These are phyloP conservation scores for Teinopalpus imperialis DNA, from an alignment of 2,888 invertebrate species.

Conservation along the genomic window DNA sequence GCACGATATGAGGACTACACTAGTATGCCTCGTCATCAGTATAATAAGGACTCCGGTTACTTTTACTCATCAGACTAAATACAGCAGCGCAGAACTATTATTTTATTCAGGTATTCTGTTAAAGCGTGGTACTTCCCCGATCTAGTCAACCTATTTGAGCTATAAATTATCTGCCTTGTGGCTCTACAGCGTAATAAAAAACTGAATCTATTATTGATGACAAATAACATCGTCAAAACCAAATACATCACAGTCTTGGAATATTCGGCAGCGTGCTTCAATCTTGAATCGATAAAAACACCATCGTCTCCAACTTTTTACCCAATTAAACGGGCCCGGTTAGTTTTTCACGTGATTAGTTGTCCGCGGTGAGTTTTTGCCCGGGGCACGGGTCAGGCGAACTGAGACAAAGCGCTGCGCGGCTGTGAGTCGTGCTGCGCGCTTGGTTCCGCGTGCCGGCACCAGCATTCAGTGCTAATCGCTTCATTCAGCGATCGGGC, in stretches of 20 bases:
- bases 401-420: conserved; percentile 65
- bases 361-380: conserved; percentile 63
- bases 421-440: conserved; percentile 70
- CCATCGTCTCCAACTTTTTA: conserved; percentile 55
- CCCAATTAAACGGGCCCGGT: conserved; percentile 61
- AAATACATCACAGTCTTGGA: background rate
- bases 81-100: no score
- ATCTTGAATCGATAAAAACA: conserved; percentile 45
- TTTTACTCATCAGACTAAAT: no score
- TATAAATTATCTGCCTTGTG: no score
- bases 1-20: no score
- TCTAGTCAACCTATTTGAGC: no score
- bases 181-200: no score
- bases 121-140: no score
- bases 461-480: conserved; percentile 76
- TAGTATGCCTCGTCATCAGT: no score
- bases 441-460: conserved; percentile 78
- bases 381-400: conserved; percentile 77
- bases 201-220: no score
- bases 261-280: background rate
- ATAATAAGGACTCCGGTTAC: no score
- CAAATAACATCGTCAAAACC: conserved; percentile 23
- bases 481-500: conserved; percentile 75
- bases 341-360: conserved; percentile 55
- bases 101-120: no score